Conservation (phyloP, 2,113 vertebrate genomes). For the Coturnix japonica region DNA sequence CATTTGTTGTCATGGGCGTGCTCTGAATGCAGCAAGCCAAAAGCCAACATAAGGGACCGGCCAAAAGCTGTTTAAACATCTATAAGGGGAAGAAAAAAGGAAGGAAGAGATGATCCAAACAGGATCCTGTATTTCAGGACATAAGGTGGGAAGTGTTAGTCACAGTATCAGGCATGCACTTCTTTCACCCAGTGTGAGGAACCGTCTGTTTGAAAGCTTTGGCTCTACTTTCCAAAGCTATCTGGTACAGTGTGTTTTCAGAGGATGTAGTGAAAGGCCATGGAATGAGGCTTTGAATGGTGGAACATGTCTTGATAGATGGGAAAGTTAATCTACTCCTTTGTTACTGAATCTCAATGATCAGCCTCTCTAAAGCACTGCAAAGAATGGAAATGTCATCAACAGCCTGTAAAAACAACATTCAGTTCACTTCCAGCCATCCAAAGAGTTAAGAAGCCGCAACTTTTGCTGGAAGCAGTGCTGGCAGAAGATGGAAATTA, state of each 20-base stretch:
- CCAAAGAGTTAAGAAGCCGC: not conserved
- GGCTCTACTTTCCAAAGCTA: constrained; percentile 7
- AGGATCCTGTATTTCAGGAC: constrained; percentile 45
- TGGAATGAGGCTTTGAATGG: not conserved
- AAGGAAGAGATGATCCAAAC: constrained; percentile 27
- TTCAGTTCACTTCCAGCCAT: not conserved
- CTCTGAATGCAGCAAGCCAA: not conserved
- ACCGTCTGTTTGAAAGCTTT: not conserved
- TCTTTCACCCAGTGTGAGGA: not conserved
- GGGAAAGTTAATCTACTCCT: not conserved
- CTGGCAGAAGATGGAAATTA: not conserved
- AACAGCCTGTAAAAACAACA: not conserved
- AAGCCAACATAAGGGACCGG: not conserved
- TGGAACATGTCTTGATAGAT: not conserved
- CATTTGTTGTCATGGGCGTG: not conserved
- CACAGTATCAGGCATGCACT: constrained; percentile 23
- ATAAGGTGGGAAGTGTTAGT: constrained; percentile 64
- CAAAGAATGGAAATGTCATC: not conserved
- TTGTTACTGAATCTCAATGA: not conserved
- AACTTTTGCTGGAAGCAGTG: not conserved
- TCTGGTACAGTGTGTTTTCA: constrained; percentile 1
- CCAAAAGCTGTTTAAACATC: constrained; percentile 35
- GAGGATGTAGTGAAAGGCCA: not conserved
- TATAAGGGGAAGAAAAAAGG: not conserved
- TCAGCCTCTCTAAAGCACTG: not conserved